A percentile compares a stretch with the other conserved stretches of the same genome.
Conservation (phyloP, 2,113 vertebrate species). For the Misgurnus anguillicaudatus region DNA sequence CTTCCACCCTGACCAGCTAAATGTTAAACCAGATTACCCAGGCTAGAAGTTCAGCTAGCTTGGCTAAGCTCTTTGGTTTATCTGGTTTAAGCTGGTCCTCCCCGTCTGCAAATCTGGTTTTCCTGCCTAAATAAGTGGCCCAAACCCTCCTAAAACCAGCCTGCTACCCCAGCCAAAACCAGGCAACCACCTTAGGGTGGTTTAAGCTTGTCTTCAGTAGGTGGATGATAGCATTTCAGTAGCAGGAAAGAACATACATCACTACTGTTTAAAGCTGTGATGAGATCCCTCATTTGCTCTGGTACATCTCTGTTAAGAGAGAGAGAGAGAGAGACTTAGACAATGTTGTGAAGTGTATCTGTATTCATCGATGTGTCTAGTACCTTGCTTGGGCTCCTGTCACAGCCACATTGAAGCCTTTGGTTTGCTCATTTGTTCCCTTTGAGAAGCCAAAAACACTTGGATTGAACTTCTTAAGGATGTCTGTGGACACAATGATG, state of each 20-base stretch:
- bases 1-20: too few species aligned
- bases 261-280: slow-evolving; percentile 78
- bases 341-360: neutral
- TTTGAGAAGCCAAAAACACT: slow-evolving; percentile 81
- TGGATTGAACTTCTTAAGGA: slow-evolving; percentile 89
- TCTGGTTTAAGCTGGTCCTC: too few species aligned
- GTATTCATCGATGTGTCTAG: slow-evolving; percentile 55
- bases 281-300: slow-evolving; percentile 75
- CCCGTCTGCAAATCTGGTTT: too few species aligned
- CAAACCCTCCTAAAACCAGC: too few species aligned
- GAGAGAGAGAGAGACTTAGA: neutral
- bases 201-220: neutral
- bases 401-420: slow-evolving; percentile 82
- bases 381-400: slow-evolving; percentile 80
- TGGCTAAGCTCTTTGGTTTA: too few species aligned
- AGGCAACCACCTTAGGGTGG: neutral
- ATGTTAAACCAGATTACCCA: too few species aligned
- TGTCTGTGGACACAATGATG: slow-evolving; percentile 77
- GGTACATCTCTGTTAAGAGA: slow-evolving; percentile 77
- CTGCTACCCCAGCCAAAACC: too few species aligned
- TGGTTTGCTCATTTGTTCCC: slow-evolving; percentile 62
- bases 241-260: slow-evolving; percentile 71
- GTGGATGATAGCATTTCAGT: neutral
- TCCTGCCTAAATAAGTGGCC: too few species aligned
- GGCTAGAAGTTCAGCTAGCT: too few species aligned